phyloP scores from a whole-genome alignment of 2,888 invertebrate genomes.

The Plagodis dolabraria region DNA sequence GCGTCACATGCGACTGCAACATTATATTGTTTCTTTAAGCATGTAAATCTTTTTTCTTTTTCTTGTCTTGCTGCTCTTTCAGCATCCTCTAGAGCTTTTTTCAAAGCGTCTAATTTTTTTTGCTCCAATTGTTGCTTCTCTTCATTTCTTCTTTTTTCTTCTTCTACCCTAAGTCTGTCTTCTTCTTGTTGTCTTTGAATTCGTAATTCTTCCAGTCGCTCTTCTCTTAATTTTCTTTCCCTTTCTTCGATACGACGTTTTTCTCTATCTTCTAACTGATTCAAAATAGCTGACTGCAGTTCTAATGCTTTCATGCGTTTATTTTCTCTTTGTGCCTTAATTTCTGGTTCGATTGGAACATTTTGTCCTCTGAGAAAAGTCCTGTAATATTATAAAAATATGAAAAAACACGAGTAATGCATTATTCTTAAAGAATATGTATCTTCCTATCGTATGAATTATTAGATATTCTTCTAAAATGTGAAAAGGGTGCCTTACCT shows the following conservation, averaged over 20 bases:
- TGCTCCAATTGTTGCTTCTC: slow-evolving; percentile 90
- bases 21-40: slow-evolving; percentile 58
- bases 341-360: slow-evolving; percentile 91
- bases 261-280: slow-evolving; percentile 94
- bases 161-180: slow-evolving; percentile 88
- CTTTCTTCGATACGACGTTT: slow-evolving; percentile 90
- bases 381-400: slow-evolving; percentile 45
- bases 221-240: slow-evolving; percentile 90
- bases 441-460: no score
- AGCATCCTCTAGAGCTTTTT: slow-evolving; percentile 91
- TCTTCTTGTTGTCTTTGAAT: slow-evolving; percentile 90
- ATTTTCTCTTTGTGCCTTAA: slow-evolving; percentile 92
- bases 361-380: slow-evolving; percentile 94
- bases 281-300: slow-evolving; percentile 93
- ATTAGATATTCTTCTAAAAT: no score
- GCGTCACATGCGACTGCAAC: slow-evolving; percentile 45
- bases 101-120: slow-evolving; percentile 89
- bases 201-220: slow-evolving; percentile 91
- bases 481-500: slow-evolving; percentile 51
- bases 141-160: slow-evolving; percentile 87
- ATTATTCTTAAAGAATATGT: no score
- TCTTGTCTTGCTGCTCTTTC: slow-evolving; percentile 89
- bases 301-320: slow-evolving; percentile 93
- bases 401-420: no score
- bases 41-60: slow-evolving; percentile 81